These are phyloP conservation scores for Muntiacus muntjak DNA, from an alignment of 2,113 vertebrate genomes.

Conservation along the genomic window DNA sequence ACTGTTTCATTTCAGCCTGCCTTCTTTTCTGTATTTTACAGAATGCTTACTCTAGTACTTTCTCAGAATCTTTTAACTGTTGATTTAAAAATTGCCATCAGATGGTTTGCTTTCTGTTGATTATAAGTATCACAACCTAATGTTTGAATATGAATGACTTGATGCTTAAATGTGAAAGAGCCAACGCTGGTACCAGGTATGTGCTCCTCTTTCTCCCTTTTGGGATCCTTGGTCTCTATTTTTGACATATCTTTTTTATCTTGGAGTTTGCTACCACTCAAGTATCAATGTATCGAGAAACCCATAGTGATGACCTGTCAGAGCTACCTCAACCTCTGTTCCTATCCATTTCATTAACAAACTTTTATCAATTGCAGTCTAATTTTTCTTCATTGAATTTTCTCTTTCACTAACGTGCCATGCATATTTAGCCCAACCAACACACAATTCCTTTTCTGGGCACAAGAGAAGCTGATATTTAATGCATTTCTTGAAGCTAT, in stretches of 20 bases:
- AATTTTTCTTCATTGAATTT: neutral
- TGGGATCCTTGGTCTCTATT: neutral
- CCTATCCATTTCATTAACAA: neutral
- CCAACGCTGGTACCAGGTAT: neutral
- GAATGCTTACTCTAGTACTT: neutral
- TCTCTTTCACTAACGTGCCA: neutral
- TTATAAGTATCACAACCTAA: too few species aligned
- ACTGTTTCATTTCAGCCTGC: neutral
- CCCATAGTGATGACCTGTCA: neutral
- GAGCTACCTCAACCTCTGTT: neutral
- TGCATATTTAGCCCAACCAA: accelerated
- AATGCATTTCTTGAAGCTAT: neutral
- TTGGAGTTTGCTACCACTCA: neutral
- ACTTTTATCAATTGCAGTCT: neutral
- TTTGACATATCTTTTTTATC: neutral
- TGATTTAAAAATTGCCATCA: neutral
- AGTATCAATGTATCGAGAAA: neutral
- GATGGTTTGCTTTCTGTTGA: neutral
- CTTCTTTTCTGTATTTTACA: neutral
- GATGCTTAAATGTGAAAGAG: neutral
- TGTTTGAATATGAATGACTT: neutral
- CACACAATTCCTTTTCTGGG: neutral
- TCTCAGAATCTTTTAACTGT: neutral
- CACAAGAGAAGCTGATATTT: neutral
- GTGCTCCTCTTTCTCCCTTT: neutral